These are phyloP conservation scores for Ectemnius continuus DNA, from an alignment of 2,888 invertebrate species.

Conservation along the genomic window DNA sequence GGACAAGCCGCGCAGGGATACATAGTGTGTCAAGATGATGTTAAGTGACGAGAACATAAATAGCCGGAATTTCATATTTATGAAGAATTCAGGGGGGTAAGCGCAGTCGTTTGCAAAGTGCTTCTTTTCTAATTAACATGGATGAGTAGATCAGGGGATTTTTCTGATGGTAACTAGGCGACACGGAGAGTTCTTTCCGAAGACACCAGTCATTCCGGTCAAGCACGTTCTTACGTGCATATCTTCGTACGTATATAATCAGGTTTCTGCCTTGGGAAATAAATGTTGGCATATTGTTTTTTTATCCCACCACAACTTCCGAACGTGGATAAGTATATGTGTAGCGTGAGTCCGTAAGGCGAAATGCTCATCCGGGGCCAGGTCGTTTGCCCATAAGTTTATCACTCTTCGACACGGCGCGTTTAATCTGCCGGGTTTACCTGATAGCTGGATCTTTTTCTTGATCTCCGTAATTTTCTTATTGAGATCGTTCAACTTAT, in stretches of 20 bases:
- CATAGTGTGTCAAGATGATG: no score
- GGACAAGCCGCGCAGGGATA: no score
- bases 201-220: slow-evolving; percentile 54
- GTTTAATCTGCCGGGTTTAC: slow-evolving; percentile 77
- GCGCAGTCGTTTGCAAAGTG: not conserved
- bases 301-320: slow-evolving; percentile 2
- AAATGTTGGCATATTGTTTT: slow-evolving; percentile 44
- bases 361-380: slow-evolving; percentile 40
- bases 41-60: no score
- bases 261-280: slow-evolving; percentile 43
- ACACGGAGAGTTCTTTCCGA: slow-evolving; percentile 29
- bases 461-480: slow-evolving; percentile 91
- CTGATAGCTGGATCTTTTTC: slow-evolving; percentile 91
- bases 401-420: not conserved
- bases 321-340: not conserved
- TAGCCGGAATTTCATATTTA: no score
- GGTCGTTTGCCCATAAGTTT: slow-evolving; percentile 17
- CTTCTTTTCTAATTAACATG: slow-evolving; percentile 12
- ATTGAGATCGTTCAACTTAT: slow-evolving; percentile 82
- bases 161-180: slow-evolving; percentile 17
- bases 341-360: slow-evolving; percentile 7
- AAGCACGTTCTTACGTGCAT: slow-evolving; percentile 49
- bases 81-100: no score
- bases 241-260: slow-evolving; percentile 44
- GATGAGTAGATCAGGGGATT: slow-evolving; percentile 22